These are phyloP conservation scores for Micrasema longulum DNA, from an alignment of 1,140 invertebrate species.

Conservation along the genomic window DNA sequence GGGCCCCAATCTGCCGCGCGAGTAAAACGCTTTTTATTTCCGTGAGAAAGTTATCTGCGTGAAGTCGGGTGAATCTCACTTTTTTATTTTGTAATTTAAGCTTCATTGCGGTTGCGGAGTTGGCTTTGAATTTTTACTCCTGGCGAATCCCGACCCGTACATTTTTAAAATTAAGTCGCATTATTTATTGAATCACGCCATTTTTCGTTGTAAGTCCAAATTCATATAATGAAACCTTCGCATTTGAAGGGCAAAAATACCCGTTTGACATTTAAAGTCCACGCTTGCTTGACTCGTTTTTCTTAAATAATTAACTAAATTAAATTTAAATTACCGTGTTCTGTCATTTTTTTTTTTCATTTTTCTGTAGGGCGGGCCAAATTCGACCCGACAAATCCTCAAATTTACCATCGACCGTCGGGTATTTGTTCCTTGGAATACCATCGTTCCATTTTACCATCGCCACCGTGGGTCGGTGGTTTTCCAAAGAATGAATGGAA, in stretches of 20 bases:
- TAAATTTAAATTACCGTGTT: neutral
- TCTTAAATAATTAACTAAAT: too few relatives aligned
- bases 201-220: conserved; percentile 27
- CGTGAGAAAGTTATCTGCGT: conserved; percentile 30
- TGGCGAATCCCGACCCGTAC: conserved; percentile 20
- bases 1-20: neutral
- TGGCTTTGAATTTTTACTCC: conserved; percentile 36
- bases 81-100: conserved; percentile 39
- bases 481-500: neutral
- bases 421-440: conserved; percentile 5
- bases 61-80: conserved; percentile 4
- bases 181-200: conserved; percentile 37
- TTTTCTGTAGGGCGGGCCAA: neutral
- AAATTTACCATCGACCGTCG: conserved; percentile 28
- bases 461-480: conserved; percentile 31
- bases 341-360: neutral
- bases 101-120: conserved; percentile 24
- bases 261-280: conserved; percentile 15
- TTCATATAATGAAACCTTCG: conserved; percentile 2
- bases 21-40: conserved; percentile 33
- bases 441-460: conserved; percentile 32
- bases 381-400: conserved; percentile 30
- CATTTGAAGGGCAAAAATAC: neutral
- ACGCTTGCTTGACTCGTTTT: conserved; percentile 15
- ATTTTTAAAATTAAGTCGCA: conserved; percentile 23